Evolutionary conservation across 2,888 invertebrate genomes (phyloP).

Genomic region (Meloe dianella): DNA sequence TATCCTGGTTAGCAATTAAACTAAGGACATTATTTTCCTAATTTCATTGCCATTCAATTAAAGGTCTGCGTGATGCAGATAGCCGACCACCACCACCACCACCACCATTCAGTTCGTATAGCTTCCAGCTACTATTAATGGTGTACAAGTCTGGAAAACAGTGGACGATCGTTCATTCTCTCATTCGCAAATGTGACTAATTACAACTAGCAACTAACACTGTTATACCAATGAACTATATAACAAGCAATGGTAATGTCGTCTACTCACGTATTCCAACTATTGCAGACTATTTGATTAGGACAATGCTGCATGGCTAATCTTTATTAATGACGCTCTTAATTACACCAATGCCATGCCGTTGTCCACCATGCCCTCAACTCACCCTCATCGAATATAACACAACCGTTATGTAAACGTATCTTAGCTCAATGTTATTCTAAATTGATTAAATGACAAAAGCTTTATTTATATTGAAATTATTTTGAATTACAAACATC

Average conservation of each 20-base stretch:
- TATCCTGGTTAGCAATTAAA: conserved; percentile 55
- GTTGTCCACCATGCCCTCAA: conserved; percentile 46
- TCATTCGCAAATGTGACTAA: conserved; percentile 26
- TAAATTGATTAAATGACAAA: too few species aligned
- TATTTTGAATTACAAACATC: not conserved
- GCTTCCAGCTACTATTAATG: conserved; percentile 51
- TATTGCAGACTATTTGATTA: conserved; percentile 40
- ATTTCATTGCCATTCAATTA: conserved; percentile 62
- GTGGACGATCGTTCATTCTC: not conserved
- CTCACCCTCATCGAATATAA: conserved; percentile 41
- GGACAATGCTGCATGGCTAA: conserved; percentile 47
- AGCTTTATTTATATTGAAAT: too few species aligned
- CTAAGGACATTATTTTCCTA: conserved; percentile 61
- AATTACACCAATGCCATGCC: conserved; percentile 49
- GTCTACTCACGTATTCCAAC: conserved; percentile 26
- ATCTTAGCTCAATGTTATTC: too few species aligned
- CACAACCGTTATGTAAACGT: not conserved
- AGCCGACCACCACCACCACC: conserved; percentile 44
- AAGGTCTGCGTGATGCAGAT: conserved; percentile 60
- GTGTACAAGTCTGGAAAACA: conserved; percentile 18
- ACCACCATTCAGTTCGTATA: conserved; percentile 40
- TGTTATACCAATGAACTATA: conserved; percentile 5
- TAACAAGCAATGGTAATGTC: conserved; percentile 10
- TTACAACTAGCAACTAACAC: conserved; percentile 23
- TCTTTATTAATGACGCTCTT: conserved; percentile 54